phyloP scores from a whole-genome alignment of 1,140 invertebrate species.

The Drosophila kanapiae region DNA sequence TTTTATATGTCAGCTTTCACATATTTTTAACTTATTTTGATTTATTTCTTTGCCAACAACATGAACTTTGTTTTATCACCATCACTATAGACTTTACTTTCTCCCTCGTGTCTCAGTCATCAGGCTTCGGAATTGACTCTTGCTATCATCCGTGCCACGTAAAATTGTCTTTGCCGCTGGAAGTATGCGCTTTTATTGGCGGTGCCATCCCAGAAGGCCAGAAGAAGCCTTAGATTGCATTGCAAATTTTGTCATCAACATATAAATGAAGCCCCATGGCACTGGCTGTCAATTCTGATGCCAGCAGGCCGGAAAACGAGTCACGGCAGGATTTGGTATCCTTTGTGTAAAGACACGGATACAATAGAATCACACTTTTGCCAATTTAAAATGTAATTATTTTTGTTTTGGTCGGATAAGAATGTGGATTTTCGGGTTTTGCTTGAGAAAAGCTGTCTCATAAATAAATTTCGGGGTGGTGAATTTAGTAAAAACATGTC shows the following conservation, averaged over 20 bases:
- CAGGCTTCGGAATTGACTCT: slow-evolving; percentile 14
- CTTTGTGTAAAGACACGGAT: slow-evolving; percentile 39
- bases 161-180: slow-evolving; percentile 9
- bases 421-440: slow-evolving; percentile 41
- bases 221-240: slow-evolving; percentile 65
- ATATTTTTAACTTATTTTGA: neutral
- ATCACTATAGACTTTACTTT: too few relatives aligned
- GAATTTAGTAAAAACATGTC: slow-evolving; percentile 38
- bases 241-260: slow-evolving; percentile 81
- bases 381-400: slow-evolving; percentile 74
- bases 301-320: slow-evolving; percentile 37
- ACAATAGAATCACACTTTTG: slow-evolving; percentile 32
- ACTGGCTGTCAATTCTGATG: slow-evolving; percentile 25
- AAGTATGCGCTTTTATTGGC: slow-evolving; percentile 32
- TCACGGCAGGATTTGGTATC: slow-evolving; percentile 37
- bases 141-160: slow-evolving; percentile 18
- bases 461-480: slow-evolving; percentile 38
- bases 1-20: neutral
- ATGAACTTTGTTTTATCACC: neutral
- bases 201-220: slow-evolving; percentile 48
- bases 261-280: slow-evolving; percentile 67
- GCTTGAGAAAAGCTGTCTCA: slow-evolving; percentile 44
- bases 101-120: neutral
- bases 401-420: slow-evolving; percentile 56
- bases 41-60: neutral